Percentiles rank a stretch among this genome's conserved stretches.
These are phyloP conservation scores for Eulemur albifrons DNA, from an alignment of 2,797 vertebrate genomes.

Conservation along the genomic window DNA sequence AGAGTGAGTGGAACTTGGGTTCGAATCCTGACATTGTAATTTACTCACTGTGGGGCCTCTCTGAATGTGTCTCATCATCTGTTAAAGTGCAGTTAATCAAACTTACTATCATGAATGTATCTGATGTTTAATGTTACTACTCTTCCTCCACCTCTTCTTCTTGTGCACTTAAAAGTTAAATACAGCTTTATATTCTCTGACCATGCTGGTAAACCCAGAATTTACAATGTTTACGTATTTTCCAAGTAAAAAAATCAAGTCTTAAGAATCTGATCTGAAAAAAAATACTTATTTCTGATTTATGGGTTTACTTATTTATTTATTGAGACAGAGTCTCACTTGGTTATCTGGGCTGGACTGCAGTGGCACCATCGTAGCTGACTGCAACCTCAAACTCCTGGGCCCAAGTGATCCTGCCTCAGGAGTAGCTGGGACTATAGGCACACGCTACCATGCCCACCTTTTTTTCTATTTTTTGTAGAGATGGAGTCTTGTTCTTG, in stretches of 20 bases:
- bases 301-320: background rate
- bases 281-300: constrained; percentile 10
- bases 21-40: accelerated
- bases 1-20: background rate
- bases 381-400: background rate
- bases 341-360: background rate
- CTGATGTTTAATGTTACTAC: background rate
- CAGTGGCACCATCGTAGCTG: background rate
- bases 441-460: accelerated
- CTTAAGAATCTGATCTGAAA: background rate
- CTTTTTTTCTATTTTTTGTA: background rate
- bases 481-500: background rate
- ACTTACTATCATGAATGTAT: background rate
- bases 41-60: background rate
- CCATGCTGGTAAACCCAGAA: background rate
- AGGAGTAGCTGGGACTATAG: background rate
- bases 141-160: background rate
- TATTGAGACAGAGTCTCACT: background rate
- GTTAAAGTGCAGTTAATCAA: background rate
- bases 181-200: constrained; percentile 27
- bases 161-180: constrained; percentile 37
- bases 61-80: background rate
- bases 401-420: background rate
- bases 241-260: constrained; percentile 40
- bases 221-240: constrained; percentile 21